These are phyloP conservation scores for Trematocara nigrifrons DNA, from an alignment of 2,113 vertebrate species.

Conservation along the genomic window DNA sequence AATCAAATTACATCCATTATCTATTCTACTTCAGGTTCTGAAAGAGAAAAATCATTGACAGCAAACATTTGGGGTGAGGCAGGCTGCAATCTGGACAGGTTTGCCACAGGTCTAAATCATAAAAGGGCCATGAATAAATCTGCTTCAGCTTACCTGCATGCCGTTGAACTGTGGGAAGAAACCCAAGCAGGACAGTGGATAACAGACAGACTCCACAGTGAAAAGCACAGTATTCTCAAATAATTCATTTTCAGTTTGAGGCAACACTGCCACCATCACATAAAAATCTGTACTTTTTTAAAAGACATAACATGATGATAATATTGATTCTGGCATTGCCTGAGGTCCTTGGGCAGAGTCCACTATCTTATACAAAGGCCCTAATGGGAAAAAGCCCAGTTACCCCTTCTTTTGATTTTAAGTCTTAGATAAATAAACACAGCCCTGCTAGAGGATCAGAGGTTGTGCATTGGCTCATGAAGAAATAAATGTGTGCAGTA, in stretches of 20 bases:
- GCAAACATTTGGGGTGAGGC: neutral
- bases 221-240: neutral
- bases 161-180: neutral
- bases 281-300: neutral
- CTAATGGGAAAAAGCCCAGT: neutral
- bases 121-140: neutral
- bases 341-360: neutral
- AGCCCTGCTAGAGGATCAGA: neutral
- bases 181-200: neutral
- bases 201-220: neutral
- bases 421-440: neutral
- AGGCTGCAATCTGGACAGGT: neutral
- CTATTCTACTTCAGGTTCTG: neutral
- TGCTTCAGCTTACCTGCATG: neutral
- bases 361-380: neutral
- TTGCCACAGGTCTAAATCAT: neutral
- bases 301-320: neutral
- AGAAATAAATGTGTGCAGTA: neutral
- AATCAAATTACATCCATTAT: neutral
- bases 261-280: neutral
- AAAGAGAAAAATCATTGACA: neutral
- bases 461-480: neutral
- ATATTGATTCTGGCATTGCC: conserved; percentile 21
- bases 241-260: neutral
- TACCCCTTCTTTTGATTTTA: neutral